Evolutionary conservation across 2,888 invertebrate genomes (phyloP), one percentile per base, ranked within the genome.

Genomic region (Hypomecis punctinalis): DNA sequence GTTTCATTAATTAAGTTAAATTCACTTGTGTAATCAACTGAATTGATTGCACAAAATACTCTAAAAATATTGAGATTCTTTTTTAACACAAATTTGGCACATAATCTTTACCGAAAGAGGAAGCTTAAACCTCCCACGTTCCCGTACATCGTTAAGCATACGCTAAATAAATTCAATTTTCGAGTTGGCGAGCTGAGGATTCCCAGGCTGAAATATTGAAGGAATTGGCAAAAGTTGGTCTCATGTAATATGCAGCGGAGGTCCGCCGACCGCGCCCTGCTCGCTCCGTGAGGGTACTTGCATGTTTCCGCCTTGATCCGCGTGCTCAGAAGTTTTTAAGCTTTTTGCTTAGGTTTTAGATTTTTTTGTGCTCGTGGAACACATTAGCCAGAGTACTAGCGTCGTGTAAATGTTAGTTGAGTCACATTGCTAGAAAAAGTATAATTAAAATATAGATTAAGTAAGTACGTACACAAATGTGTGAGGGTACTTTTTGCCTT

Each of bases 171-270:
- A 73, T 73, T 73, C 71, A 71, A 71, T 71, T 71, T 70, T 68
- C 68, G 67, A 70, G 64, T 66, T 64, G 63, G 73, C 70, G 67
- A 71, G 73, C 66, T 72, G 74, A 68, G 76, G 81, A 82, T 85
- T 88, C 81, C 81, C 81, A 81, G 78, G 81, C 77, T 85, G 79
- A 88, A 89, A 89, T 90, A 89, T 90, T 87, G 85, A 89, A 86
- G 86, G 85, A 86, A 89, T 88, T 83, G 85, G 83, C 78, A 82
- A 83, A 88, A 89, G 82, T 90, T 89, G 81, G 77, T 77, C 88
- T 90, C 90, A 90, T 90, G 88, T 87, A 89, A 90, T 89, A 91
- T 91, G 89, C 90, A 91, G 80, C 75, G 70, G 70, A 71, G 76
- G 76, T 76, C 79, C 77, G 79, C 76, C 78, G 73, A 76, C 77